Evolutionary conservation across 2,888 invertebrate species (phyloP).

Genomic region (Leucophenga maculata): DNA sequence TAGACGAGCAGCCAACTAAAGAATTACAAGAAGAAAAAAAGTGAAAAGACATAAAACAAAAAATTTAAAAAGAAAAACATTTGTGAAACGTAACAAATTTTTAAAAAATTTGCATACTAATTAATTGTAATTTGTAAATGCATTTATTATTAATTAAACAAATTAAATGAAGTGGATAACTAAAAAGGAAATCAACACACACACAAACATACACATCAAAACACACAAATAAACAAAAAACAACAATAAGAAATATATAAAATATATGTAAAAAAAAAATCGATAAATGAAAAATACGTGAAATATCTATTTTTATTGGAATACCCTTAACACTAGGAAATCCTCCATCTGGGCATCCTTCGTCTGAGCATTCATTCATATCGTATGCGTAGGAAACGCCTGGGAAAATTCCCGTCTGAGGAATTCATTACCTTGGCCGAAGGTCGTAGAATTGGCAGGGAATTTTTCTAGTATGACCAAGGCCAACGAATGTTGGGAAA

Average conservation of each 20-base stretch:
- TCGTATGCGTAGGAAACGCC: too few species aligned
- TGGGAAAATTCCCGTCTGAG: too few species aligned
- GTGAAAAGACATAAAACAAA: background rate
- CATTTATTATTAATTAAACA: conserved; percentile 49
- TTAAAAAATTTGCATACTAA: conserved; percentile 44
- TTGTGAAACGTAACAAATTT: conserved; percentile 28
- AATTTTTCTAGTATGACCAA: too few species aligned
- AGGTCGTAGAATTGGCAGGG: too few species aligned
- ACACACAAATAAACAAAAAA: conserved; percentile 20
- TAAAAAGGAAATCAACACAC: conserved; percentile 33
- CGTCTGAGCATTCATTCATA: too few species aligned
- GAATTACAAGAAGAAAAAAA: background rate
- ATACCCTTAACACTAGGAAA: too few species aligned
- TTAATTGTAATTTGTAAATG: conserved; percentile 54
- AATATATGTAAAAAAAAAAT: too few species aligned
- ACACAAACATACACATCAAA: conserved; percentile 36
- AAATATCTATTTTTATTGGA: too few species aligned
- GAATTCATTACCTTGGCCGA: too few species aligned
- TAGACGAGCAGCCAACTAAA: background rate
- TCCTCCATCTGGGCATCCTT: too few species aligned
- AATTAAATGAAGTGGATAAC: conserved; percentile 33
- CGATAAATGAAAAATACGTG: too few species aligned
- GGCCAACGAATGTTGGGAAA: too few species aligned
- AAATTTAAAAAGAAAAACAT: conserved; percentile 7
- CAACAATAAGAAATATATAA: background rate